Evolutionary conservation across 1,140 invertebrate species (phyloP).

Genomic region (Magallana ariakensis): DNA sequence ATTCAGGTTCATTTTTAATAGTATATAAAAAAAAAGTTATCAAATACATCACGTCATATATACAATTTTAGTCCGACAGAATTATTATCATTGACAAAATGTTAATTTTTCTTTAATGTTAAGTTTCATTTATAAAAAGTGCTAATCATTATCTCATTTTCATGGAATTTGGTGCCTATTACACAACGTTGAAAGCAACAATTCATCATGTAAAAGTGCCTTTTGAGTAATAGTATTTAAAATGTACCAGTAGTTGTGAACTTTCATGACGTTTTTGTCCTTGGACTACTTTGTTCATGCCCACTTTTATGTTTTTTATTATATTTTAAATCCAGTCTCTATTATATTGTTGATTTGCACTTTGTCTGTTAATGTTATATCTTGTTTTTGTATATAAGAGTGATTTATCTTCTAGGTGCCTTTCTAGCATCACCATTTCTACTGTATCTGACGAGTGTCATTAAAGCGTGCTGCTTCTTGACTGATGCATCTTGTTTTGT

Average conservation of each 20-base stretch:
- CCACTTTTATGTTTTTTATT: constrained; percentile 23
- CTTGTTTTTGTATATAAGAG: constrained; percentile 43
- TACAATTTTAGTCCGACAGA: too few relatives aligned
- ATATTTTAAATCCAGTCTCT: constrained; percentile 17
- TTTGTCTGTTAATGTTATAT: constrained; percentile 19
- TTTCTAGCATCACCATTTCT: constrained; percentile 15
- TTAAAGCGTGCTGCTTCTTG: constrained; percentile 55
- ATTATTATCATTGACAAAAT: too few relatives aligned
- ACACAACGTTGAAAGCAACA: neutral
- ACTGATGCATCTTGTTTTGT: constrained; percentile 42
- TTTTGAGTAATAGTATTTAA: neutral
- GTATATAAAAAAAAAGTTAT: too few relatives aligned
- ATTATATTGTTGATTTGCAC: constrained; percentile 24
- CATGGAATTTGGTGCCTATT: constrained; percentile 15
- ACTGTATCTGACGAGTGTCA: constrained; percentile 53
- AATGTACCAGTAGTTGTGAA: constrained; percentile 8
- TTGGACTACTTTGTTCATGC: neutral
- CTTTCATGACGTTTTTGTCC: neutral
- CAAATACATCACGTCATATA: too few relatives aligned
- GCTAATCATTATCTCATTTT: constrained; percentile 6
- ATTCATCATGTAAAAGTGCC: constrained; percentile 15
- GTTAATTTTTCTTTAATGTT: too few relatives aligned
- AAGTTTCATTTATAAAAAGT: neutral
- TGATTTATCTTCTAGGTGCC: constrained; percentile 54
- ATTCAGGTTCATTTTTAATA: too few relatives aligned